Percentiles rank a stretch among this genome's conserved stretches.
These are phyloP conservation scores for Oplegnathus fasciatus DNA, from an alignment of 2,113 vertebrate genomes.

Conservation along the genomic window DNA sequence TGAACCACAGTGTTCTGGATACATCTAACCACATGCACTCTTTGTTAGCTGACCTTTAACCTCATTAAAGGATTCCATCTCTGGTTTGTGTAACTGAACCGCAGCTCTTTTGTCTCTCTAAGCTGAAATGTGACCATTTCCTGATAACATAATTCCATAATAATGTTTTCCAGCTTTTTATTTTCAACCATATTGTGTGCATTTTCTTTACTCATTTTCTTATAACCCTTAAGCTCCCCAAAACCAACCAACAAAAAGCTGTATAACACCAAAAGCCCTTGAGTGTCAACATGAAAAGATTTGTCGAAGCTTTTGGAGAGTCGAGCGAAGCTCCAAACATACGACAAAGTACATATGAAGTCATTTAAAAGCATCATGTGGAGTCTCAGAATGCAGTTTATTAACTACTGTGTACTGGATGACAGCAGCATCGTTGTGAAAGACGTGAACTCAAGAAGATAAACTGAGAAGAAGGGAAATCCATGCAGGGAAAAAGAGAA, in stretches of 20 bases:
- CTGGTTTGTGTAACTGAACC: conserved; percentile 66
- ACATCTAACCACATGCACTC: conserved; percentile 57
- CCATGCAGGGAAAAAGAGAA: not conserved
- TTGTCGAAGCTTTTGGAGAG: conserved; percentile 1
- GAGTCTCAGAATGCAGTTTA: not conserved
- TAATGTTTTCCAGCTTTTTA: conserved; percentile 63
- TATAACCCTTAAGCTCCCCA: not conserved
- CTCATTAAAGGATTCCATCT: conserved; percentile 67
- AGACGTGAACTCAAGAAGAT: not conserved
- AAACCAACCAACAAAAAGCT: conserved; percentile 7
- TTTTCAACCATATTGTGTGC: conserved; percentile 32
- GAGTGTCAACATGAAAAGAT: conserved; percentile 13
- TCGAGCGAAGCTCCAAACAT: not conserved
- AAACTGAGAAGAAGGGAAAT: not conserved
- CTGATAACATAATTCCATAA: conserved; percentile 46
- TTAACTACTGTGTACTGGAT: conserved; percentile 9
- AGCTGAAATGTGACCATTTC: conserved; percentile 58
- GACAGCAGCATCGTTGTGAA: not conserved
- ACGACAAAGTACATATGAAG: not conserved
- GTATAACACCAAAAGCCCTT: conserved; percentile 20
- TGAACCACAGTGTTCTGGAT: conserved; percentile 56
- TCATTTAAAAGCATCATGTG: not conserved
- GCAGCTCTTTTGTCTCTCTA: conserved; percentile 58
- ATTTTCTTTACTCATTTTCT: conserved; percentile 38
- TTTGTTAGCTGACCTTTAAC: conserved; percentile 58